Evolutionary conservation across 2,888 invertebrate genomes (phyloP).

Genomic region (Blastobasis lacticolella): DNA sequence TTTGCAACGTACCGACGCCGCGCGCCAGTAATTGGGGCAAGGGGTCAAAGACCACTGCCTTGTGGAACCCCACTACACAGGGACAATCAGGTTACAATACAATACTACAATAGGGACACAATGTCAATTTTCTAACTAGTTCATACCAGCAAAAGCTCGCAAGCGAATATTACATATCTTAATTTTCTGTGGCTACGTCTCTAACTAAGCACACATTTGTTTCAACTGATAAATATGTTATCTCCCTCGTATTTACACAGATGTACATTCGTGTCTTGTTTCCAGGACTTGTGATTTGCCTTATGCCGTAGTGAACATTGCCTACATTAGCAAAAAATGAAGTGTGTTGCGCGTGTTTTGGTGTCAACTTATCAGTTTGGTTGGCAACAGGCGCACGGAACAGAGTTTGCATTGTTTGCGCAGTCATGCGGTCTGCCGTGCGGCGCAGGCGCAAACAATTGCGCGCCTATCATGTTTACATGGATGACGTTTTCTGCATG

Average conservation of each 20-base stretch:
- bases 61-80: constrained; percentile 21
- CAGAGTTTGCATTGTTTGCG: constrained; percentile 14
- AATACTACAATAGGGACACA: constrained; percentile 1
- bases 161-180: too few species aligned
- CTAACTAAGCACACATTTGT: constrained; percentile 12
- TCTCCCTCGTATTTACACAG: constrained; percentile 23
- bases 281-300: constrained; percentile 3
- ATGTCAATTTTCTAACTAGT: too few species aligned
- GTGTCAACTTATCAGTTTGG: background rate
- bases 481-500: constrained; percentile 12
- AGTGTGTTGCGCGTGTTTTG: background rate
- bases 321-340: background rate
- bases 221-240: constrained; percentile 9
- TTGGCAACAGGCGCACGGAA: constrained; percentile 1
- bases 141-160: too few species aligned
- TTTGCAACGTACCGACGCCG: constrained; percentile 23
- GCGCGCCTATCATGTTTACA: constrained; percentile 9
- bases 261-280: constrained; percentile 16
- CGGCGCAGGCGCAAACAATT: background rate
- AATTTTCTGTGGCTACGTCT: too few species aligned
- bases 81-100: background rate
- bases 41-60: constrained; percentile 52
- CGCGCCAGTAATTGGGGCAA: constrained; percentile 37
- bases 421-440: constrained; percentile 25
- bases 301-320: constrained; percentile 1